Evolutionary conservation across 2,888 invertebrate genomes (phyloP), one percentile per base, ranked within the genome.

Genomic region (Cerastis leucographa): DNA sequence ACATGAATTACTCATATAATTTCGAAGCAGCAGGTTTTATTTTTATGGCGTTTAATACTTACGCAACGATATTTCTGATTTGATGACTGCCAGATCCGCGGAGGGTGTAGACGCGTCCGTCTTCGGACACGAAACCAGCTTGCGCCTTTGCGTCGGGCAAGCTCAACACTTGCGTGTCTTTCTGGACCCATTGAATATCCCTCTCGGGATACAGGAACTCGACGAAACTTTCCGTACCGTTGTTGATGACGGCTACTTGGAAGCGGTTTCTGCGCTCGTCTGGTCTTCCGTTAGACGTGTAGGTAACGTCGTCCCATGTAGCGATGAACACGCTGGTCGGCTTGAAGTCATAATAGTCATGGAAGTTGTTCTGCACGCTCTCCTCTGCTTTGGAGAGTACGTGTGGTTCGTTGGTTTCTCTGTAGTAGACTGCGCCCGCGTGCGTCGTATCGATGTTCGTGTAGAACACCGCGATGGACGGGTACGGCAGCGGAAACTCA

Each of bases 31-130:
- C 40, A 11, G 17, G 29, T 8, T 40, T 51, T 25, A 4, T 40
- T 40, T 65, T 65, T n/a, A 29, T 59, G 29, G 1, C 1, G 19
- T 40, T 4, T 2, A 59, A 62, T 68, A 93, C 94, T 95, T 97
- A 99, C 99, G 97, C 98, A 94, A 98, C 97, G 83, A 99, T 97
- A 92, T 98, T 98, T 87, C 97, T 97, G 84, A 98, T 98, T 94
- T 98, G 98, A 92, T 99, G 98, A n/a, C 98, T 98, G 64, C 99
- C 99, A 22, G 99, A 99, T 74, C 99, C 99, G 79, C 98, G 98
- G 35, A 99, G 96, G 5, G 97, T 97, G 89, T 97, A 98, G 74
- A 97, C 96, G 77, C 98, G 97, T 61, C 98, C 98, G 92, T 99
- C 98, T 81, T 98, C 98, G 1, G 98, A 97, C 83, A 99, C 97